These are phyloP conservation scores for Palythoa grandis DNA, from an alignment of 92 coral and sea anemone genomes.

Conservation along the genomic window DNA sequence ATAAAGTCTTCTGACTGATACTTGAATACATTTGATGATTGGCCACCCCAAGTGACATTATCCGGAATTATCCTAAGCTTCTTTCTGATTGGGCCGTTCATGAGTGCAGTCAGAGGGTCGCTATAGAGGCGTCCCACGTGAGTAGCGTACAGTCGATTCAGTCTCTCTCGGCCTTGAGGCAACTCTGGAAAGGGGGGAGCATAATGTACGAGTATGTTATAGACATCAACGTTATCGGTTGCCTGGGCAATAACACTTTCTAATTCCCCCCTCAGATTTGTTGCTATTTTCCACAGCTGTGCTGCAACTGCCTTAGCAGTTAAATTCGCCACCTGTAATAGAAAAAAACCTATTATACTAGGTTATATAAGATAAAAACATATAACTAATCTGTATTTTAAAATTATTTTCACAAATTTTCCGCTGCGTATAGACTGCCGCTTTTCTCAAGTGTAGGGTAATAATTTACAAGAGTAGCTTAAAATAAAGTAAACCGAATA, in stretches of 20 bases:
- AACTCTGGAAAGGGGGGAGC: slow-evolving; percentile 51
- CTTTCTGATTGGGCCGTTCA: too few relatives aligned
- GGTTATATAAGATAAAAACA: too few relatives aligned
- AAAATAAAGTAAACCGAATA: too few relatives aligned
- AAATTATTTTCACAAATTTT: too few relatives aligned
- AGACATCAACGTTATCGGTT: too few relatives aligned
- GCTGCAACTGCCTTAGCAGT: slow-evolving; percentile 41
- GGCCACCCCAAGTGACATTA: too few relatives aligned
- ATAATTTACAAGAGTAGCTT: too few relatives aligned
- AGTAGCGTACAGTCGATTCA: slow-evolving; percentile 70
- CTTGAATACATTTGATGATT: slow-evolving; percentile 58
- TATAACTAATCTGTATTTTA: too few relatives aligned
- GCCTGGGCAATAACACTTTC: slow-evolving; percentile 62
- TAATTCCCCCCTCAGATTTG: slow-evolving; percentile 72
- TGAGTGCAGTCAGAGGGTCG: not conserved
- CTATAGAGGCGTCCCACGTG: slow-evolving; percentile 79
- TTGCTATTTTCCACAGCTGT: slow-evolving; percentile 74
- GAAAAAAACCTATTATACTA: slow-evolving; percentile 3
- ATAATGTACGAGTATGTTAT: slow-evolving; percentile 64
- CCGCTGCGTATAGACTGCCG: too few relatives aligned
- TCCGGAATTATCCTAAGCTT: too few relatives aligned
- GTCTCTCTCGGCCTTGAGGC: not conserved
- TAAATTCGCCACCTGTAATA: too few relatives aligned
- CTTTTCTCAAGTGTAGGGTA: too few relatives aligned
- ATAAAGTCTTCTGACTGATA: slow-evolving; percentile 83